A percentile compares a stretch with the other conserved stretches of the same genome.
phyloP scores from a whole-genome alignment of 2,797 vertebrate genomes.

The Macroramphosus scolopax region DNA sequence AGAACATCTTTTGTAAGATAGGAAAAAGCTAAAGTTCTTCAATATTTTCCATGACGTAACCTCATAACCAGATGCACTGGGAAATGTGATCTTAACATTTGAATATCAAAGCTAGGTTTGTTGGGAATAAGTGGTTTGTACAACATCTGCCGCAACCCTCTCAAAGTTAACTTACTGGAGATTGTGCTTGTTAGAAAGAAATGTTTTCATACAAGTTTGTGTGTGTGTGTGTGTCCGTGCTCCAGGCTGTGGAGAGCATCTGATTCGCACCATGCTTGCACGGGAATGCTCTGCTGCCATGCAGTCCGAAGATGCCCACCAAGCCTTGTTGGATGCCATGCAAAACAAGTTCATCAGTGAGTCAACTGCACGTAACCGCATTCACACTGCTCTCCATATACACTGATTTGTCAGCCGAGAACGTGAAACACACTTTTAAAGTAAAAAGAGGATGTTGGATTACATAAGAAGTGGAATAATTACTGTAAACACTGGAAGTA shows the following conservation, averaged over 20 bases:
- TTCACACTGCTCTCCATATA: constrained; percentile 27
- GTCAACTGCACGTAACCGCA: constrained; percentile 53
- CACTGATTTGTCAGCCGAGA: constrained; percentile 36
- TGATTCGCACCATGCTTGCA: constrained; percentile 96
- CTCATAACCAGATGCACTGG: constrained; percentile 4
- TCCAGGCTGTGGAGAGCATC: constrained; percentile 97
- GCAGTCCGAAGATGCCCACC: constrained; percentile 96
- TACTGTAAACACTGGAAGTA: constrained; percentile 52
- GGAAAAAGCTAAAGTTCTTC: constrained; percentile 9
- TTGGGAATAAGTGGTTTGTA: too few species aligned
- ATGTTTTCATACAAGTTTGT: neutral
- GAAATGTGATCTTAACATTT: constrained; percentile 3
- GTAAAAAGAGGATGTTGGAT: too few species aligned
- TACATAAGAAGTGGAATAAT: too few species aligned
- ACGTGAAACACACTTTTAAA: too few species aligned
- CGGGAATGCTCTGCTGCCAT: constrained; percentile 95
- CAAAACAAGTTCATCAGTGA: constrained; percentile 99
- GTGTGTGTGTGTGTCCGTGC: constrained; percentile 21
- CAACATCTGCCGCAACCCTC: constrained; percentile 7
- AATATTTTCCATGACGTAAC: constrained; percentile 20
- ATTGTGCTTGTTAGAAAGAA: constrained; percentile 1
- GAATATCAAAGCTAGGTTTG: constrained; percentile 38
- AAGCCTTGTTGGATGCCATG: constrained; percentile 97
- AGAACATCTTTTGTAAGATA: neutral
- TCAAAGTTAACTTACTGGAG: constrained; percentile 1